phyloP scores from a whole-genome alignment of 2,888 invertebrate species.

The Microplitis deprimator region DNA sequence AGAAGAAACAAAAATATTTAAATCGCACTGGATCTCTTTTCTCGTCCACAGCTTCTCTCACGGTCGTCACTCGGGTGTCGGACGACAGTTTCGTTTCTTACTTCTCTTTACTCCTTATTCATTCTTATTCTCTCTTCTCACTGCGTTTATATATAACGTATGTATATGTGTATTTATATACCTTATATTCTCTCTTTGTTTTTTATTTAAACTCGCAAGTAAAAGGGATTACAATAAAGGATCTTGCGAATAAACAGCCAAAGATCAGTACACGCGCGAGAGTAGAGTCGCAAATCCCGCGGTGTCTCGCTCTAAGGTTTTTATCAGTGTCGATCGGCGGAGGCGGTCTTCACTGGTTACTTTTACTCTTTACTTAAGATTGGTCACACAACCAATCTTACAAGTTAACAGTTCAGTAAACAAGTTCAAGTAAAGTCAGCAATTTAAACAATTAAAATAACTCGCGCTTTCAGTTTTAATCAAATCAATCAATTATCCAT shows the following conservation, averaged over 20 bases:
- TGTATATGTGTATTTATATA: neutral
- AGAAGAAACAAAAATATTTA: constrained; percentile 21
- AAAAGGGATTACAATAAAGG: constrained; percentile 42
- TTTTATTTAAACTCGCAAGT: constrained; percentile 30
- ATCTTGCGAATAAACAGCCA: constrained; percentile 31
- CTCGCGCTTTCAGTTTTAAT: too few species aligned
- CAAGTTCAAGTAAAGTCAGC: neutral
- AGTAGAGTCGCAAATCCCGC: constrained; percentile 41
- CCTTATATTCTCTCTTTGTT: constrained; percentile 16
- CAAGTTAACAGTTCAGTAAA: neutral
- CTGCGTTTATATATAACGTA: neutral
- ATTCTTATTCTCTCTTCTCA: constrained; percentile 12
- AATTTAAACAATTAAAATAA: too few species aligned
- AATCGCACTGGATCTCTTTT: constrained; percentile 33
- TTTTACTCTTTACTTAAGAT: neutral
- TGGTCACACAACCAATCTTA: neutral
- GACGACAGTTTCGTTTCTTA: constrained; percentile 19
- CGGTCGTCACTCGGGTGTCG: constrained; percentile 44
- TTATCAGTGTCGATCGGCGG: constrained; percentile 74
- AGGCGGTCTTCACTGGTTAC: constrained; percentile 51
- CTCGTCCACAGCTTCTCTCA: constrained; percentile 35
- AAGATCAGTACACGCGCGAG: constrained; percentile 22
- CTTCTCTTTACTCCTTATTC: constrained; percentile 18
- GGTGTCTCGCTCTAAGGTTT: constrained; percentile 52
- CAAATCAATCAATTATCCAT: too few species aligned